A percentile compares a stretch with the other conserved stretches of the same genome.
Conservation (phyloP, 2,888 invertebrate genomes). For the Zaprionus lineosus region DNA sequence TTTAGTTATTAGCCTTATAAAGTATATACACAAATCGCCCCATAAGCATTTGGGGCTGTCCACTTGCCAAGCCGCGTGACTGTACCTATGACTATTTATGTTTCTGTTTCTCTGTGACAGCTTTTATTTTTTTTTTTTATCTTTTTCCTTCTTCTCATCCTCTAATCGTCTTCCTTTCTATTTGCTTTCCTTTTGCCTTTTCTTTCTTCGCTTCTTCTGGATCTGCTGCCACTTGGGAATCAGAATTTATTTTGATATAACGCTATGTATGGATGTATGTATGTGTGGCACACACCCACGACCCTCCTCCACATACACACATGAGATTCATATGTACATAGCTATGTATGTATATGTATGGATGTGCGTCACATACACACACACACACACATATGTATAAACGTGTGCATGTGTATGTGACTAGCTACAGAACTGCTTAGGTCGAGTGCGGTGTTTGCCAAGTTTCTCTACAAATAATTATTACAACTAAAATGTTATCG, state of each 20-base stretch:
- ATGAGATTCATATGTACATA: conserved; percentile 10
- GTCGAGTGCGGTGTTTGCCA: conserved; percentile 62
- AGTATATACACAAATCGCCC: conserved; percentile 60
- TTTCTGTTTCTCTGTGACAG: neutral
- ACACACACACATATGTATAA: neutral
- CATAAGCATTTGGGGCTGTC: conserved; percentile 11
- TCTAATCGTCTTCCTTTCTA: no score
- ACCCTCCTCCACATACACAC: conserved; percentile 18
- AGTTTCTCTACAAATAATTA: conserved; percentile 41
- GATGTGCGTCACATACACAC: conserved; percentile 3
- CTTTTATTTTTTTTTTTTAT: neutral
- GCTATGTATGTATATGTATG: conserved; percentile 9
- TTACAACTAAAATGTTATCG: conserved; percentile 29
- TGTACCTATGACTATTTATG: conserved; percentile 24
- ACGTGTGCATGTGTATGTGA: conserved; percentile 29
- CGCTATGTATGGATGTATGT: conserved; percentile 51
- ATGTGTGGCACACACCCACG: conserved; percentile 41
- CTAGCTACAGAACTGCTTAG: conserved; percentile 53
- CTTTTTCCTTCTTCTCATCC: neutral
- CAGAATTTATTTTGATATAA: conserved; percentile 66
- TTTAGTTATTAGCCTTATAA: conserved; percentile 54
- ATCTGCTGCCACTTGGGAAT: conserved; percentile 22
- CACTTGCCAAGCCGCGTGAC: conserved; percentile 20
- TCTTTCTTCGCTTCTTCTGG: neutral
- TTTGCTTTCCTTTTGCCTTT: neutral